Percentiles rank a stretch among this genome's conserved stretches.
Evolutionary conservation across 2,888 invertebrate species (phyloP).

Genomic region (Aleiodes alternator): DNA sequence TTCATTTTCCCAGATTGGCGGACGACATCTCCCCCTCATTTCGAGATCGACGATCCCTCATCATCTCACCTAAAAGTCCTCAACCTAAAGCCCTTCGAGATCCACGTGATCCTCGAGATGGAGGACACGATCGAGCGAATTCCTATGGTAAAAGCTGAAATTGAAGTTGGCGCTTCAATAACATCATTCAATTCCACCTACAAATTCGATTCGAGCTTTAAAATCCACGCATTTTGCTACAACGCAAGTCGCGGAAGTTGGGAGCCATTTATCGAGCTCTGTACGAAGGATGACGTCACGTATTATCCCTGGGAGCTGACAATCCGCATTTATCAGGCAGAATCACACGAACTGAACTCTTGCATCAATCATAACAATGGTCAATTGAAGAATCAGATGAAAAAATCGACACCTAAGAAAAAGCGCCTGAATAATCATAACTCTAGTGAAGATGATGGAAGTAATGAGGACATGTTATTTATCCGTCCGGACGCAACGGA

Average conservation of each 20-base stretch:
- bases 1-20: slow-evolving; percentile 1
- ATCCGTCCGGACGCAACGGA: slow-evolving; percentile 71
- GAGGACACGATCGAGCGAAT: slow-evolving; percentile 68
- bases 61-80: slow-evolving; percentile 61
- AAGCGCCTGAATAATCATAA: slow-evolving; percentile 77
- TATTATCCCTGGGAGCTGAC: slow-evolving; percentile 85
- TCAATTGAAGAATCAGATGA: slow-evolving; percentile 62
- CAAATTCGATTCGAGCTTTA: slow-evolving; percentile 67
- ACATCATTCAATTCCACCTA: slow-evolving; percentile 66
- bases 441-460: slow-evolving; percentile 78
- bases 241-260: slow-evolving; percentile 84
- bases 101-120: slow-evolving; percentile 65
- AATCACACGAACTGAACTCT: slow-evolving; percentile 78
- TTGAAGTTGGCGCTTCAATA: slow-evolving; percentile 61
- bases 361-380: slow-evolving; percentile 56
- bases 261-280: slow-evolving; percentile 91
- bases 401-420: slow-evolving; percentile 68
- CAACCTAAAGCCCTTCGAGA: slow-evolving; percentile 64
- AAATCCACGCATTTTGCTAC: slow-evolving; percentile 80
- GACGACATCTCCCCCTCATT: slow-evolving; percentile 1
- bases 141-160: slow-evolving; percentile 65
- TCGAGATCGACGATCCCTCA: slow-evolving; percentile 44
- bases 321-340: slow-evolving; percentile 79
- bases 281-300: slow-evolving; percentile 78
- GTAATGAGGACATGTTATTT: slow-evolving; percentile 80